These are phyloP conservation scores for Drosophila sechellia DNA, from an alignment of 1,140 invertebrate genomes.

Conservation along the genomic window DNA sequence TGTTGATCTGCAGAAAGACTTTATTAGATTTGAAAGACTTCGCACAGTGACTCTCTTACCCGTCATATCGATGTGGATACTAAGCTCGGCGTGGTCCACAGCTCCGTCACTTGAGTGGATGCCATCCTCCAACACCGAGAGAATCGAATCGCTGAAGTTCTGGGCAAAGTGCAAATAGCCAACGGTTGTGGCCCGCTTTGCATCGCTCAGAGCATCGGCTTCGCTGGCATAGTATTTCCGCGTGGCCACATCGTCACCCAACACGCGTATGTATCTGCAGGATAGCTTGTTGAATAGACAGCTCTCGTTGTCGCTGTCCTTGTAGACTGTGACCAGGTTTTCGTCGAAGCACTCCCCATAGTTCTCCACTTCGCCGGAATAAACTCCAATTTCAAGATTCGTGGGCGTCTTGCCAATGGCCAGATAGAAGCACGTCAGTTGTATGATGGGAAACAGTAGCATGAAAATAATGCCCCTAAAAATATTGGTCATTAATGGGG, in stretches of 20 bases:
- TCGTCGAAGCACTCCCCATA: conserved; percentile 74
- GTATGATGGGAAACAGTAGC: conserved; percentile 91
- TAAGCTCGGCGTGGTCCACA: conserved; percentile 87
- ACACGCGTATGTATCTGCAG: conserved; percentile 86
- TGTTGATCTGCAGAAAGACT: conserved; percentile 86
- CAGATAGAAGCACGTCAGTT: conserved; percentile 92
- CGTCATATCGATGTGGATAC: conserved; percentile 85
- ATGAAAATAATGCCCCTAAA: conserved; percentile 91
- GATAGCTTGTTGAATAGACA: conserved; percentile 87
- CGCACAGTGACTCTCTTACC: conserved; percentile 35
- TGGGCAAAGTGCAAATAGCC: conserved; percentile 89
- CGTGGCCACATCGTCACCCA: conserved; percentile 85
- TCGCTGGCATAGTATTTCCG: conserved; percentile 66
- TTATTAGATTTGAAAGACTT: conserved; percentile 9
- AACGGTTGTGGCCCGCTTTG: conserved; percentile 87
- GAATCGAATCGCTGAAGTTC: conserved; percentile 90
- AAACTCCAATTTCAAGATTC: conserved; percentile 89
- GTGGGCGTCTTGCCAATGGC: conserved; percentile 92
- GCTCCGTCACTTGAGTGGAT: conserved; percentile 84
- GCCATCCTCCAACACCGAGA: conserved; percentile 86
- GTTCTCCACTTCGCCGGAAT: conserved; percentile 89
- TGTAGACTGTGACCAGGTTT: conserved; percentile 65
- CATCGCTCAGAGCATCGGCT: conserved; percentile 86
- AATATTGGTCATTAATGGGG: not conserved
- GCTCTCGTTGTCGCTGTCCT: conserved; percentile 37